Percentiles rank a stretch among this genome's conserved stretches.
Evolutionary conservation across 2,113 vertebrate genomes (phyloP).

Genomic region (Chinchilla lanigera): DNA sequence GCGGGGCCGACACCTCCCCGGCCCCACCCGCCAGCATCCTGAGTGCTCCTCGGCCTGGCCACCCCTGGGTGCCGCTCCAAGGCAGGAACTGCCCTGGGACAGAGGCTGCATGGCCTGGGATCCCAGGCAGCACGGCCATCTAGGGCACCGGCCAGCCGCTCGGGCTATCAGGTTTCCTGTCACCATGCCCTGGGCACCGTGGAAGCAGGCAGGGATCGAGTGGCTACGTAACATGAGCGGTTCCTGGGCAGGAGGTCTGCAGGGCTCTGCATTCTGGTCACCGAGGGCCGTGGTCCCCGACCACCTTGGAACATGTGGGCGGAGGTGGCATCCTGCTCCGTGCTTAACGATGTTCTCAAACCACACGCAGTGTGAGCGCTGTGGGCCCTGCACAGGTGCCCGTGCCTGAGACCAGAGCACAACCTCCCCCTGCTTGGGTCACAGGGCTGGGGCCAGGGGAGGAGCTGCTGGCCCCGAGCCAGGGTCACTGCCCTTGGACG

Average conservation of each 20-base stretch:
- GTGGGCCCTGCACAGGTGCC: neutral
- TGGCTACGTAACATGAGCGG: slow-evolving; percentile 42
- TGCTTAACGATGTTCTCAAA: neutral
- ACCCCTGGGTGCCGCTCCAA: neutral
- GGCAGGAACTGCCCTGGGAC: neutral
- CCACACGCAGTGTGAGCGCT: neutral
- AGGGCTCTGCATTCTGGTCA: neutral
- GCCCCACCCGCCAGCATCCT: rapidly evolving
- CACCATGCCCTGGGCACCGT: slow-evolving; percentile 30
- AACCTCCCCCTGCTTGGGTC: neutral
- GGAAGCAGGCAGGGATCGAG: slow-evolving; percentile 53
- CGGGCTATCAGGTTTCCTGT: neutral
- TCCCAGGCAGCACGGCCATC: neutral
- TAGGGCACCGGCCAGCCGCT: slow-evolving; percentile 7
- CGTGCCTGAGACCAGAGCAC: neutral
- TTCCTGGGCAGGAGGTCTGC: neutral
- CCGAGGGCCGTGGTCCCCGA: neutral
- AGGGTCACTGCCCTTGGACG: neutral
- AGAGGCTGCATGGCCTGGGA: neutral
- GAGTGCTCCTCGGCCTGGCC: neutral
- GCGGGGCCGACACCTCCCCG: neutral
- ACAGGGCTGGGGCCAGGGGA: neutral
- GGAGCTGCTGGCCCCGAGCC: neutral
- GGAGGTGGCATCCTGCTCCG: neutral
- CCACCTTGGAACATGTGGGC: neutral